Percentiles rank a stretch among this genome's conserved stretches.
phyloP scores from a whole-genome alignment of 2,797 vertebrate genomes.

The Oreochromis mossambicus region DNA sequence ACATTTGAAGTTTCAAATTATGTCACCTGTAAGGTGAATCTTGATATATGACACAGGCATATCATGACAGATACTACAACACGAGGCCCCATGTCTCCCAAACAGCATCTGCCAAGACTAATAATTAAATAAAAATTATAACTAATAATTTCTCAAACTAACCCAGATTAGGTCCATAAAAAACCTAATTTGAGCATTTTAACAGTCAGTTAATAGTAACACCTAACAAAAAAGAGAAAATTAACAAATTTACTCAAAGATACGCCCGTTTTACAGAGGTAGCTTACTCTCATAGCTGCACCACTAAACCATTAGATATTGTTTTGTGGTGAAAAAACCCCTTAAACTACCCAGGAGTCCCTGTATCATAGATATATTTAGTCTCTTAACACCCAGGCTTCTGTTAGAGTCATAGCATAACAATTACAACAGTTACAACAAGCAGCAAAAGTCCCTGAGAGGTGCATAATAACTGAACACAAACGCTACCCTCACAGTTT shows the following conservation, averaged over 20 bases:
- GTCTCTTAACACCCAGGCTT: not conserved
- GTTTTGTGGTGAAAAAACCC: not conserved
- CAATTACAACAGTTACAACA: not conserved
- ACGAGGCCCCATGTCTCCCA: not conserved
- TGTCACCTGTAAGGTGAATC: not conserved
- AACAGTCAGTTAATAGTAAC: not conserved
- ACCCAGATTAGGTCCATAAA: not conserved
- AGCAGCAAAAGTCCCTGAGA: not conserved
- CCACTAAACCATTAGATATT: not conserved
- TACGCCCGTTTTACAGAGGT: not conserved
- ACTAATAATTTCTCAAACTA: not conserved
- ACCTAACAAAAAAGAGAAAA: not conserved
- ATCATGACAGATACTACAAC: not conserved
- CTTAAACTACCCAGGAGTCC: not conserved
- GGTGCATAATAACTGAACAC: not conserved
- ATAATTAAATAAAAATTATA: not conserved
- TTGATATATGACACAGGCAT: not conserved
- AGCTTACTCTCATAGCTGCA: not conserved
- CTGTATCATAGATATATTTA: not conserved
- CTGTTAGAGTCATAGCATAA: not conserved
- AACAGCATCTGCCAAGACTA: not conserved
- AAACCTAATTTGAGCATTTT: not conserved
- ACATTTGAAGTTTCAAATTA: not conserved
- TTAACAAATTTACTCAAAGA: not conserved
- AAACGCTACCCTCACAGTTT: not conserved